phyloP scores from a whole-genome alignment of 2,113 vertebrate species.

The Acrocephalus kingi region DNA sequence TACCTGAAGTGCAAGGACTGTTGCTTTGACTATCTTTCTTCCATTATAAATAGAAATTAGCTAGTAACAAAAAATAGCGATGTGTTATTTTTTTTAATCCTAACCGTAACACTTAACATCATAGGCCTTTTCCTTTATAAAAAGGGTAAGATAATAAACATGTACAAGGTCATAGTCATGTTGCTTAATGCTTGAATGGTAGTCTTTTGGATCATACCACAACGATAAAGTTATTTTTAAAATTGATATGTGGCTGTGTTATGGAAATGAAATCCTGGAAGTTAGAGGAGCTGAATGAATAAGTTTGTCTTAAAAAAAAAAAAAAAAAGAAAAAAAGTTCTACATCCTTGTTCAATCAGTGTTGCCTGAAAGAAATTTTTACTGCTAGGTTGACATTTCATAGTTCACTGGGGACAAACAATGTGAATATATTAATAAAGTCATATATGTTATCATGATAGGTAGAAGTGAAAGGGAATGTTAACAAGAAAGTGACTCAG shows the following conservation, averaged over 20 bases:
- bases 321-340: not conserved
- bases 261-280: not conserved
- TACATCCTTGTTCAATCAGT: not conserved
- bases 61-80: not conserved
- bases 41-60: not conserved
- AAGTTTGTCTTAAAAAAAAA: not conserved
- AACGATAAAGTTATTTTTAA: not conserved
- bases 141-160: not conserved
- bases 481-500: not conserved
- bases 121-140: not conserved
- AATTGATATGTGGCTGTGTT: not conserved
- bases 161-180: not conserved
- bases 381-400: not conserved
- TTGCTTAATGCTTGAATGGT: not conserved
- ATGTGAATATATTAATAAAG: not conserved
- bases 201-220: not conserved
- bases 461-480: not conserved
- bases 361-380: not conserved
- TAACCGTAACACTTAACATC: not conserved
- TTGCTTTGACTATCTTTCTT: not conserved
- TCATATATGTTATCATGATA: not conserved
- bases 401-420: not conserved
- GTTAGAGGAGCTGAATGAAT: not conserved
- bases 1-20: not conserved
- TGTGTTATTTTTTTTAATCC: not conserved